These are phyloP conservation scores for Tachyglossus aculeatus DNA, from an alignment of 2,797 vertebrate species.

Conservation along the genomic window DNA sequence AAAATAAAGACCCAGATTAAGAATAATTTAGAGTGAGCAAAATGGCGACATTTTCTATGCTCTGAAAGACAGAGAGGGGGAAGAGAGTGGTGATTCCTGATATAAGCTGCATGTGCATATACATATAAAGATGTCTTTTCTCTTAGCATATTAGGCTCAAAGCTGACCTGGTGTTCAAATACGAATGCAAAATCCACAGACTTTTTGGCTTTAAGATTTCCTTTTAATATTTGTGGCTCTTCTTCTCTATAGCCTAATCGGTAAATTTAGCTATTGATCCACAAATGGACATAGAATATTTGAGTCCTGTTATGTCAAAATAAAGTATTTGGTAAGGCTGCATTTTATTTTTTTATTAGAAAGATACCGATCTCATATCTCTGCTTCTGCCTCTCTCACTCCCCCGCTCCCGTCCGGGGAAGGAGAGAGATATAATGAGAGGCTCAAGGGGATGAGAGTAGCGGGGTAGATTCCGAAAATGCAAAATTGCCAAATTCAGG, in stretches of 20 bases:
- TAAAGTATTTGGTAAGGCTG: constrained; percentile 5
- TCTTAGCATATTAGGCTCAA: constrained; percentile 42
- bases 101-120: constrained; percentile 49
- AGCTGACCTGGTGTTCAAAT: constrained; percentile 53
- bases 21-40: constrained; percentile 74
- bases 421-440: constrained; percentile 44
- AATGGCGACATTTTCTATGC: constrained; percentile 74
- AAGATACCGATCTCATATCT: constrained; percentile 18
- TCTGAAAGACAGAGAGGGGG: constrained; percentile 60
- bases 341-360: constrained; percentile 49
- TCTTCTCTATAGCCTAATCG: constrained; percentile 23
- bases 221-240: constrained; percentile 14
- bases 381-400: neutral
- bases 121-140: constrained; percentile 44
- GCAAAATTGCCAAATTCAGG: constrained; percentile 20
- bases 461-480: constrained; percentile 24
- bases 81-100: constrained; percentile 37
- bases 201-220: constrained; percentile 36
- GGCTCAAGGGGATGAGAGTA: constrained; percentile 1
- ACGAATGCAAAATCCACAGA: constrained; percentile 53
- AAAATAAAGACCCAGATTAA: constrained; percentile 61
- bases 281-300: constrained; percentile 7
- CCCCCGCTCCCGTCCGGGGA: neutral
- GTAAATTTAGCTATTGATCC: neutral
- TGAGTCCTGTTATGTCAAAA: constrained; percentile 15